Evolutionary conservation across 1,140 invertebrate species (phyloP), one percentile per base, ranked within the genome.

Genomic region (Drosophila murphyi): DNA sequence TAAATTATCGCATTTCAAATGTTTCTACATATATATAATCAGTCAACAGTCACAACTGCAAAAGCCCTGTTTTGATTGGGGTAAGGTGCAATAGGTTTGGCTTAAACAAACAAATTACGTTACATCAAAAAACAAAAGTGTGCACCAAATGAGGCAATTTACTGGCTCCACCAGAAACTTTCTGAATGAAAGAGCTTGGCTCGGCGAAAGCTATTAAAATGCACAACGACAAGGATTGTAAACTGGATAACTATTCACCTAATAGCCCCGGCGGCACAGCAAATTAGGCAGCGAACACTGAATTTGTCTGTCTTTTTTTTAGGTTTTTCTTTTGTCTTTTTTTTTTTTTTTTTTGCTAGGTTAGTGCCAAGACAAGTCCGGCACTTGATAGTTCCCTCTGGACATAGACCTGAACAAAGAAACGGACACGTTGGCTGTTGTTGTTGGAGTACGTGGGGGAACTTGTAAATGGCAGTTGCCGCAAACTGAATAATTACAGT

Each of bases 61-160:
- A 34, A 39, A 39, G 7, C 7, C 39, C n/a, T 43, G 10, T 43
- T 37, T 43, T 43, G 37, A 51, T 20, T 20, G 20, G 20, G 20
- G 41, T 62, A 57, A 43, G 48, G 45, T 43, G 39, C 39, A 70
- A 37, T 62, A 57, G 52, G 43, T 20, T 20, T 20, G 20, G 20
- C 0, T 20, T 20, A 31, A 62, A 78, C 62, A 76, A 75, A 90
- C 79, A 91, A 91, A 90, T 90, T 82, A 75, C 74, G 72, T 83
- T 82, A 80, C 81, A 90, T 90, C 80, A 91, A 82, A 76, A 78
- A 78, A 65, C 68, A 73, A 82, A 90, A 87, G 82, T 86, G 82
- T 82, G 72, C 72, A 61, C 56, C 83, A 87, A 90, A 90, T 90
- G 82, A 83, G 79, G 77, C 87, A 76, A 78, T 90, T 83, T 82